Evolutionary conservation across 2,888 invertebrate genomes (phyloP).

Genomic region (Ypsolopha sequella): DNA sequence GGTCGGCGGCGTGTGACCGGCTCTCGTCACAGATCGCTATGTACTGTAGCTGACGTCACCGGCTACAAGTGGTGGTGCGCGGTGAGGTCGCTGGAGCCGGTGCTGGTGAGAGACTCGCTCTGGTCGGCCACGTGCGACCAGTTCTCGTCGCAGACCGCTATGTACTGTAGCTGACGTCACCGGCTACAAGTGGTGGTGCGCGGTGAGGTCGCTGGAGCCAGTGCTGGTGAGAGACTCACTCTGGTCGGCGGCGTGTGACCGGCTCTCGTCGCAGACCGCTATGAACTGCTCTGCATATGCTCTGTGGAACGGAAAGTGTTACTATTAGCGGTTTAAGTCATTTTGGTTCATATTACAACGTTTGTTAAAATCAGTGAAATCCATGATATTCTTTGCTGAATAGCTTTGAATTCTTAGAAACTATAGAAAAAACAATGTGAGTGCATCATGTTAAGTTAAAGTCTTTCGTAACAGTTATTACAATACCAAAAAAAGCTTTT

Average conservation of each 20-base stretch:
- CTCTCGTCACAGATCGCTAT: no score
- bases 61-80: slow-evolving; percentile 12
- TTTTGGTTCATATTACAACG: no score
- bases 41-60: no score
- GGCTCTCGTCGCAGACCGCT: slow-evolving; percentile 70
- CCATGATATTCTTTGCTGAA: no score
- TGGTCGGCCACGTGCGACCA: slow-evolving; percentile 53
- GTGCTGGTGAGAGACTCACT: slow-evolving; percentile 55
- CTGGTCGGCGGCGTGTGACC: slow-evolving; percentile 50
- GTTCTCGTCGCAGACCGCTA: slow-evolving; percentile 72
- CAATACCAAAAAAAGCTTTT: no score
- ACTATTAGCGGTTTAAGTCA: not conserved
- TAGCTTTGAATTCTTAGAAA: no score
- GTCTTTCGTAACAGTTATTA: no score
- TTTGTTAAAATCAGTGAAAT: no score
- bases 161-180: slow-evolving; percentile 22
- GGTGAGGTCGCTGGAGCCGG: slow-evolving; percentile 34
- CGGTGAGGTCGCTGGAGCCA: slow-evolving; percentile 34
- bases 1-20: no score
- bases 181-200: slow-evolving; percentile 9
- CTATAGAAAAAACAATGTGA: no score
- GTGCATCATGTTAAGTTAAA: no score
- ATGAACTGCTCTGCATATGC: slow-evolving; percentile 75
- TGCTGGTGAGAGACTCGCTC: slow-evolving; percentile 53
- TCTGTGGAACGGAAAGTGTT: slow-evolving; percentile 27